Evolutionary conservation across 2,797 vertebrate genomes (phyloP).

Genomic region (Avahi laniger): DNA sequence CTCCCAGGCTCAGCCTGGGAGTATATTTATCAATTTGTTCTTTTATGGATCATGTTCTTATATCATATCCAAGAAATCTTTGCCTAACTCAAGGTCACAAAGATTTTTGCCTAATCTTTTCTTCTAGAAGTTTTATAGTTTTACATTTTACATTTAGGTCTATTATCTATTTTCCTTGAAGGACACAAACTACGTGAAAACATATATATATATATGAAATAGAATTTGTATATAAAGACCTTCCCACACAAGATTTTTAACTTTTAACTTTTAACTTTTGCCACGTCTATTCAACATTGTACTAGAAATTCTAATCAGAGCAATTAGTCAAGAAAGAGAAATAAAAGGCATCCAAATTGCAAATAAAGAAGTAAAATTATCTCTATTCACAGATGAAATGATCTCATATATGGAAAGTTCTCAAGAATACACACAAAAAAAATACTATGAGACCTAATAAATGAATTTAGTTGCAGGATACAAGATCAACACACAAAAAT

Average conservation of each 20-base stretch:
- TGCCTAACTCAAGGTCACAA: background rate
- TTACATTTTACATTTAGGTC: background rate
- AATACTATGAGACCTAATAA: background rate
- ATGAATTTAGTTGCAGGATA: background rate
- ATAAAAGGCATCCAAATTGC: too few species aligned
- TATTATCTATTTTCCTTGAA: background rate
- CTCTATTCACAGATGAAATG: background rate
- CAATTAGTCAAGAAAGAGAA: too few species aligned
- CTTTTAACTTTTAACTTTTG: background rate
- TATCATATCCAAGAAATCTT: background rate
- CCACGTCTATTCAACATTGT: too few species aligned
- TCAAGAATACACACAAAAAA: background rate
- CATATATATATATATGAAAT: background rate
- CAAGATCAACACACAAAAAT: background rate
- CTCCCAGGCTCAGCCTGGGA: too few species aligned
- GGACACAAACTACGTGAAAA: background rate
- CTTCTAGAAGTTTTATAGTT: background rate
- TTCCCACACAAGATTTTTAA: background rate
- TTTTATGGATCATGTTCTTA: background rate
- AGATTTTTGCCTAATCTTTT: background rate
- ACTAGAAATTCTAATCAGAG: too few species aligned
- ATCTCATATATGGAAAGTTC: background rate
- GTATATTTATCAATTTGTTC: background rate
- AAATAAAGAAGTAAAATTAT: background rate
- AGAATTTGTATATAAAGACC: background rate